Percentiles rank a stretch among this genome's conserved stretches.
These are phyloP conservation scores for Euschistus heros DNA, from an alignment of 1,140 invertebrate species.

Conservation along the genomic window DNA sequence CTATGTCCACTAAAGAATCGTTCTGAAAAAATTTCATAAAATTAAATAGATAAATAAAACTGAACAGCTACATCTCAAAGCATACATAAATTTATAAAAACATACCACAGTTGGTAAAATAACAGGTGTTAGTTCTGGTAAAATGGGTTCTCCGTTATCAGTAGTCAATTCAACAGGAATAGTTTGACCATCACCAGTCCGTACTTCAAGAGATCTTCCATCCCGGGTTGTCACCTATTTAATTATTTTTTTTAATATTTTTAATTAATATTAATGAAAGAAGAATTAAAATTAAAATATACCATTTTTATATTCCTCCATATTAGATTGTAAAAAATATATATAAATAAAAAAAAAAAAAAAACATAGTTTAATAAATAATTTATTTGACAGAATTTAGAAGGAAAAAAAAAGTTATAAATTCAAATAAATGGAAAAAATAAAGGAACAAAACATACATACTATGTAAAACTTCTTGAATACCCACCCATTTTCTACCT, in stretches of 20 bases:
- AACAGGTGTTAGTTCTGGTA: slow-evolving; percentile 10
- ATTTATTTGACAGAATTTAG: neutral
- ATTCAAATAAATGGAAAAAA: too few species aligned
- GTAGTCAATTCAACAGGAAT: slow-evolving; percentile 40
- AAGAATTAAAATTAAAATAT: neutral
- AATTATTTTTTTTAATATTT: too few species aligned
- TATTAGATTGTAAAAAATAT: neutral
- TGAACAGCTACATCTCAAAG: neutral
- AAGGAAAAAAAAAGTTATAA: too few species aligned
- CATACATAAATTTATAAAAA: neutral
- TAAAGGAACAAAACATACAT: too few species aligned
- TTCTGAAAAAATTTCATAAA: neutral
- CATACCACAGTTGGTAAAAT: slow-evolving; percentile 7
- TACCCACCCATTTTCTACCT: too few species aligned
- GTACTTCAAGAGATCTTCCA: slow-evolving; percentile 35
- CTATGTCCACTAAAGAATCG: neutral
- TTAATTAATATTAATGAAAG: neutral
- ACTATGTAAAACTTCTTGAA: too few species aligned
- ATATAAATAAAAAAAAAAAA: neutral
- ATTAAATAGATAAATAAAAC: neutral
- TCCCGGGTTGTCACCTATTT: slow-evolving; percentile 26
- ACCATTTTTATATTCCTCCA: neutral
- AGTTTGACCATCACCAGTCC: slow-evolving; percentile 40
- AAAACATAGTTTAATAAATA: neutral
- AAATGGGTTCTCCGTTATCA: slow-evolving; percentile 36